These are phyloP conservation scores for Ornithoptera priamus DNA, from an alignment of 2,888 invertebrate genomes.

Conservation along the genomic window DNA sequence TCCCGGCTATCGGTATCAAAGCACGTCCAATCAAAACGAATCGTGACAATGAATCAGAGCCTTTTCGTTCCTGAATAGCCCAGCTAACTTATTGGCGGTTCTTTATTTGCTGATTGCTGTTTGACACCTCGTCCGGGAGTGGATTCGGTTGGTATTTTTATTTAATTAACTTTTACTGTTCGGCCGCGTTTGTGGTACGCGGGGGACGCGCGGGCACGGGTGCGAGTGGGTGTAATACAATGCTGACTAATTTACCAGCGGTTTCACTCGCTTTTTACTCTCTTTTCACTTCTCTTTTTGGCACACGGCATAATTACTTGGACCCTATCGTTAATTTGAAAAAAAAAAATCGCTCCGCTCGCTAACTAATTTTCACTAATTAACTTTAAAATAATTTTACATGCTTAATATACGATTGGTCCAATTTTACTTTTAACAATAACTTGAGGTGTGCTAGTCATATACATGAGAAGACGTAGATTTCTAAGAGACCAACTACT, in stretches of 20 bases:
- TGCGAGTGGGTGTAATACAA: slow-evolving; percentile 54
- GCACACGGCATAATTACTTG: slow-evolving; percentile 32
- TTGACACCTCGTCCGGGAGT: slow-evolving; percentile 66
- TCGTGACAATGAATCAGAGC: slow-evolving; percentile 78
- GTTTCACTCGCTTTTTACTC: slow-evolving; percentile 57
- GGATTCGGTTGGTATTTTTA: slow-evolving; percentile 68
- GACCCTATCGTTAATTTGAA: slow-evolving; percentile 20
- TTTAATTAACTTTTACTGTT: slow-evolving; percentile 68
- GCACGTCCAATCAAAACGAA: slow-evolving; percentile 79
- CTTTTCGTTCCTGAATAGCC: slow-evolving; percentile 73
- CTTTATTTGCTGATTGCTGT: slow-evolving; percentile 77
- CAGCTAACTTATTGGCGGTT: slow-evolving; percentile 74
- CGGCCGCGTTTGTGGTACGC: slow-evolving; percentile 51
- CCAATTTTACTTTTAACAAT: slow-evolving; percentile 5
- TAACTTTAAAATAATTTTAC: slow-evolving; percentile 31
- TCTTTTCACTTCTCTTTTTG: slow-evolving; percentile 49
- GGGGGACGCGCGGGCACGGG: slow-evolving; percentile 41
- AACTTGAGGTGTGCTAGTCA: too few relatives aligned
- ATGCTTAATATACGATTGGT: slow-evolving; percentile 32
- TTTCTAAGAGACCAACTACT: too few relatives aligned
- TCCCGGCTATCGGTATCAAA: slow-evolving; percentile 76
- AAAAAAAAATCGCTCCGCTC: slow-evolving; percentile 14
- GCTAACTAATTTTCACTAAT: slow-evolving; percentile 6
- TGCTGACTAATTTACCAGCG: slow-evolving; percentile 67
- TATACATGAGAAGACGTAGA: too few relatives aligned